A percentile compares a stretch with the other conserved stretches of the same genome.
Evolutionary conservation across 2,797 vertebrate genomes (phyloP).

Genomic region (Gymnocypris eckloni): DNA sequence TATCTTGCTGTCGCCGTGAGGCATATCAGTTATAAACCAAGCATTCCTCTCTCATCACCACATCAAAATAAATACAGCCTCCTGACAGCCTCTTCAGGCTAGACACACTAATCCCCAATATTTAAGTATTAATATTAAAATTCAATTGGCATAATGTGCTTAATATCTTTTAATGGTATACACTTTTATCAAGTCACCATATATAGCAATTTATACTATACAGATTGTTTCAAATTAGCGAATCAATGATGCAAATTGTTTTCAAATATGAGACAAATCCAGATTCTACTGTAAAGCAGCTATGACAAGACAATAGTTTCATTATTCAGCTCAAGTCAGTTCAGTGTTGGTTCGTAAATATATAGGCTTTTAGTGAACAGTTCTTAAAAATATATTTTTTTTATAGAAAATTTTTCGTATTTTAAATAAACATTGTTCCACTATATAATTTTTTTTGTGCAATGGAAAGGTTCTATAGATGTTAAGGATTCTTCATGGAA

Average conservation of each 20-base stretch:
- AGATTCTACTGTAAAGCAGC: too few relatives aligned
- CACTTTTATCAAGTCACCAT: background rate
- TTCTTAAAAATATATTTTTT: too few relatives aligned
- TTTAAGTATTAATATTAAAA: background rate
- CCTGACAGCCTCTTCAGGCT: background rate
- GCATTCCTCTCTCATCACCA: conserved; percentile 5
- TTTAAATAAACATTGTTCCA: background rate
- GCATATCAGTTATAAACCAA: conserved; percentile 35
- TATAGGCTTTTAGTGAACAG: too few relatives aligned
- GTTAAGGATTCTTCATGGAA: background rate
- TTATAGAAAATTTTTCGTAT: too few relatives aligned
- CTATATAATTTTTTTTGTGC: too few relatives aligned
- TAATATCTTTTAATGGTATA: background rate
- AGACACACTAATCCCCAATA: background rate
- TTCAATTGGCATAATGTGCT: conserved; percentile 10
- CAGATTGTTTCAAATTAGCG: background rate
- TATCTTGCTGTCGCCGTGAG: conserved; percentile 42
- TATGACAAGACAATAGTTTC: too few relatives aligned
- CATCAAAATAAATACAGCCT: conserved; percentile 11
- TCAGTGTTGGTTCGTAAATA: too few relatives aligned
- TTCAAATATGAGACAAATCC: too few relatives aligned
- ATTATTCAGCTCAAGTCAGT: too few relatives aligned
- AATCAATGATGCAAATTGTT: too few relatives aligned
- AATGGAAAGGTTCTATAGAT: background rate
- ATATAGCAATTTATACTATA: too few relatives aligned